These are phyloP conservation scores for Genyomyrus donnyi DNA, from an alignment of 2,113 vertebrate genomes.

Conservation along the genomic window DNA sequence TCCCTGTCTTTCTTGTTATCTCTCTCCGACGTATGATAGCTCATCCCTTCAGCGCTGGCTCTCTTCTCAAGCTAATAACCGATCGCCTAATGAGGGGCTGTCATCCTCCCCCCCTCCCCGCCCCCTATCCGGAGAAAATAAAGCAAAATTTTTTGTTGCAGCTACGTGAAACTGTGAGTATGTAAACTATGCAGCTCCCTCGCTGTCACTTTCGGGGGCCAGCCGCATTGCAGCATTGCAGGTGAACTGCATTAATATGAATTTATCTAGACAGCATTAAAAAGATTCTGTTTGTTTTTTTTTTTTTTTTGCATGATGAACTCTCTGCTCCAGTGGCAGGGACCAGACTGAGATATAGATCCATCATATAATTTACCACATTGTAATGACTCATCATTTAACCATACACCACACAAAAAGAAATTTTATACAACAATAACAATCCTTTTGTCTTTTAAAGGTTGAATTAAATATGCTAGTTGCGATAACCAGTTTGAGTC, in stretches of 20 bases:
- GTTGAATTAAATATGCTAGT: neutral
- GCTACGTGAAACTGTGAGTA: neutral
- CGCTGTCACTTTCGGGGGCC: neutral
- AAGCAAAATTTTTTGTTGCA: neutral
- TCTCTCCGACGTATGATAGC: neutral
- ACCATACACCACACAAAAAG: neutral
- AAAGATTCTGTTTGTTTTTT: neutral
- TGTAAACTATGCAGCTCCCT: neutral
- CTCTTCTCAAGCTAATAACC: neutral
- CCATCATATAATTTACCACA: neutral
- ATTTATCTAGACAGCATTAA: slow-evolving; percentile 9
- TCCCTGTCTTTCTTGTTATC: neutral
- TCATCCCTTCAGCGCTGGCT: neutral
- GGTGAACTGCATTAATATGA: slow-evolving; percentile 20
- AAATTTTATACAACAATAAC: neutral
- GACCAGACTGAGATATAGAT: neutral
- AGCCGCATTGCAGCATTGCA: slow-evolving; percentile 20
- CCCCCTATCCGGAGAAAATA: neutral
- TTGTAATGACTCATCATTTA: neutral
- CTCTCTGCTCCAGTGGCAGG: neutral
- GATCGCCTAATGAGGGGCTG: neutral
- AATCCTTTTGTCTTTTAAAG: neutral
- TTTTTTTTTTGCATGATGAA: neutral
- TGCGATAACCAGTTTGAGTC: neutral
- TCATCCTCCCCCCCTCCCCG: neutral